These are phyloP conservation scores for Clarias batrachus DNA, from an alignment of 2,113 vertebrate genomes.

Conservation along the genomic window DNA sequence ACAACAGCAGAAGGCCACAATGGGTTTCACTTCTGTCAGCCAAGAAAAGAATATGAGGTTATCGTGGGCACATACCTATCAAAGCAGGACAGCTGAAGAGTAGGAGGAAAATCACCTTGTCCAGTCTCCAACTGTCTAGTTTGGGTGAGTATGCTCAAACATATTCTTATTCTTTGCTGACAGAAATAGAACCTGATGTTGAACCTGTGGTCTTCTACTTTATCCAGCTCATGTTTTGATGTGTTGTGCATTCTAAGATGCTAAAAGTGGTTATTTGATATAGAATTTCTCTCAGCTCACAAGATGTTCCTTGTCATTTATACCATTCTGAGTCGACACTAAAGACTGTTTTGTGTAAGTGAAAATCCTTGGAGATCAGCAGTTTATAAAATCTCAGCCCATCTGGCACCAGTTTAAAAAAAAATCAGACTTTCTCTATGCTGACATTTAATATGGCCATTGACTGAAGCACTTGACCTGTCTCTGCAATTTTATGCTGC, in stretches of 20 bases:
- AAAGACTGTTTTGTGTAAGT: too few species aligned
- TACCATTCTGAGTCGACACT: neutral
- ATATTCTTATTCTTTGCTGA: too few species aligned
- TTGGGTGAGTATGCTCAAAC: neutral
- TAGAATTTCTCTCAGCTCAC: neutral
- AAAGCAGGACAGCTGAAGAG: too few species aligned
- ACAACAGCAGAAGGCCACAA: too few species aligned
- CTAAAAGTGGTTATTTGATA: neutral
- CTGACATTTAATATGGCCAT: neutral
- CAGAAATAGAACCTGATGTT: too few species aligned
- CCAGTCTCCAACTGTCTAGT: neutral
- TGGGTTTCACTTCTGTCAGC: too few species aligned
- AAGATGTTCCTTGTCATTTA: neutral
- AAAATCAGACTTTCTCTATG: too few species aligned
- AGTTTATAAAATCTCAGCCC: neutral
- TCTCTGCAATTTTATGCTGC: neutral
- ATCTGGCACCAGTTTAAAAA: neutral
- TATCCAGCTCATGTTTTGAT: too few species aligned
- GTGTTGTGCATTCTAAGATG: too few species aligned
- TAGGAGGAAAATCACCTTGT: neutral
- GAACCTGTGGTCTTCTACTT: too few species aligned
- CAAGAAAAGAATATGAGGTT: too few species aligned
- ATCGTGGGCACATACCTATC: too few species aligned
- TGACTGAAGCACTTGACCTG: neutral
- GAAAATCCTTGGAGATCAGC: neutral